Evolutionary conservation across 2,797 vertebrate species (phyloP).

Genomic region (Falco biarmicus): DNA sequence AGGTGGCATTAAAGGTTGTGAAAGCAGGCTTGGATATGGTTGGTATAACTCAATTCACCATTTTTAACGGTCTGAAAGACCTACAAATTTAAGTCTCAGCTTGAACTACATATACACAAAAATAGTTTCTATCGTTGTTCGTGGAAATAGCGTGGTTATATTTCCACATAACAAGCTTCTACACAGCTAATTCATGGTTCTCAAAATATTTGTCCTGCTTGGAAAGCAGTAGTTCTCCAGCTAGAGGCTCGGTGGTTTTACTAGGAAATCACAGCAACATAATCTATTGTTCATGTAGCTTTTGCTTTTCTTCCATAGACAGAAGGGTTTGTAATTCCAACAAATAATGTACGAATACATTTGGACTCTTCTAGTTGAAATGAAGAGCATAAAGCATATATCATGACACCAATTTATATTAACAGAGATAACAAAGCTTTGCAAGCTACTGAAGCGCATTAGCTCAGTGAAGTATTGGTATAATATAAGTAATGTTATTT

Average conservation of each 20-base stretch:
- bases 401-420: not conserved
- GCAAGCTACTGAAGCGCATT: not conserved
- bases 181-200: not conserved
- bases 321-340: not conserved
- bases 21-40: slow-evolving; percentile 81
- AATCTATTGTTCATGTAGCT: not conserved
- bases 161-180: not conserved
- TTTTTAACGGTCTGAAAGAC: not conserved
- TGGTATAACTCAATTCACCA: slow-evolving; percentile 26
- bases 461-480: not conserved
- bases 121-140: not conserved
- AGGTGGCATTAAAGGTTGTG: slow-evolving; percentile 53
- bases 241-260: not conserved
- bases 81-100: not conserved
- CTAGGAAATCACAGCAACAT: not conserved
- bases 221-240: not conserved
- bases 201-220: not conserved
- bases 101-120: not conserved
- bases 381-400: not conserved
- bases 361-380: not conserved
- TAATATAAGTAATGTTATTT: not conserved
- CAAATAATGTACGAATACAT: not conserved
- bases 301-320: not conserved
- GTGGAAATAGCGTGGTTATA: not conserved
- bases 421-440: not conserved